A percentile compares a stretch with the other conserved stretches of the same genome.
Evolutionary conservation across 2,888 invertebrate species (phyloP).

Genomic region (Drosophila eohydei): DNA sequence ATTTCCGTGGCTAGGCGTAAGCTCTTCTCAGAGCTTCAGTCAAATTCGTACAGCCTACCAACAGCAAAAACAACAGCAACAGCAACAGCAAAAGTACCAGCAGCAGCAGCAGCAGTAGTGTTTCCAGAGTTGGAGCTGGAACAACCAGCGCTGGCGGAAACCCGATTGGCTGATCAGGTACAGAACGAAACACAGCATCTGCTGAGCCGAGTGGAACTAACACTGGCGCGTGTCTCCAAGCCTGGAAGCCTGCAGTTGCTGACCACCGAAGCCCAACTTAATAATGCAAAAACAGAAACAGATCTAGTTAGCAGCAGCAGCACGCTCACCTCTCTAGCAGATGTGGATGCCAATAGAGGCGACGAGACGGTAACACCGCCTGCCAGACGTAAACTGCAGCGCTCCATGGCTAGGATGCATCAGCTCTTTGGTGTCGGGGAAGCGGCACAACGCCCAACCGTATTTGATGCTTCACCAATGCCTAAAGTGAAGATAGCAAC

Average conservation of each 20-base stretch:
- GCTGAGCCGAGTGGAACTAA: conserved; percentile 48
- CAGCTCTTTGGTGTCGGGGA: conserved; percentile 55
- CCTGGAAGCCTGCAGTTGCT: conserved; percentile 38
- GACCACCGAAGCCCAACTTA: conserved; percentile 22
- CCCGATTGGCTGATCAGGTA: conserved; percentile 23
- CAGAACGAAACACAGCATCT: conserved; percentile 40
- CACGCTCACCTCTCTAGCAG: conserved; percentile 11
- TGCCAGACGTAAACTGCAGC: conserved; percentile 62
- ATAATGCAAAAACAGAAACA: background rate
- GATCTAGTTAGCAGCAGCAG: conserved; percentile 7
- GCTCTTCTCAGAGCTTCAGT: conserved; percentile 43
- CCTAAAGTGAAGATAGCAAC: background rate
- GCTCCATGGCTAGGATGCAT: conserved; percentile 80
- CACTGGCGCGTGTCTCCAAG: conserved; percentile 41
- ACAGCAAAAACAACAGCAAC: background rate
- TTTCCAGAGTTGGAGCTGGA: background rate
- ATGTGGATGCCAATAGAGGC: background rate
- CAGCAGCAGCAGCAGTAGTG: background rate
- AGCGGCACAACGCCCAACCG: background rate
- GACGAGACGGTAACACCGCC: conserved; percentile 12
- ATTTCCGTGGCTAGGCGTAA: conserved; percentile 58
- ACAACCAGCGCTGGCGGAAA: background rate
- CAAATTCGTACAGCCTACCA: conserved; percentile 4
- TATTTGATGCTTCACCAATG: background rate
- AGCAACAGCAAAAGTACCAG: background rate